A percentile compares a stretch with the other conserved stretches of the same genome.
phyloP scores from a whole-genome alignment of 1,140 invertebrate genomes.

The Caenorhabditis tropicalis region DNA sequence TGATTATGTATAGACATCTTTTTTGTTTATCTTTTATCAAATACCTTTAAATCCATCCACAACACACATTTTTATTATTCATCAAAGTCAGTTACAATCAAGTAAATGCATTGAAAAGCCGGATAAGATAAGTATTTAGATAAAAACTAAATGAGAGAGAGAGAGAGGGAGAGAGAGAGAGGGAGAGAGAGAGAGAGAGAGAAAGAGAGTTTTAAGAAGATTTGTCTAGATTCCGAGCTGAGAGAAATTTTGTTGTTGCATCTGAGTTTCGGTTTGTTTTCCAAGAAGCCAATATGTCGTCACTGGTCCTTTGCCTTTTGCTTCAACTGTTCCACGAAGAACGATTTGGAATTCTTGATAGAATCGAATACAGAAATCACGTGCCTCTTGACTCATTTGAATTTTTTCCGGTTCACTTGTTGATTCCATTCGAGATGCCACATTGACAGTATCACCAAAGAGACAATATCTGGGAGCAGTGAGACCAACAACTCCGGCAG shows the following conservation, averaged over 20 bases:
- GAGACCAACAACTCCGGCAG: constrained; percentile 56
- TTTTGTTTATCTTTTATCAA: too few species aligned
- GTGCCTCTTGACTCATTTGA: constrained; percentile 36
- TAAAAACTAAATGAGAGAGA: not conserved
- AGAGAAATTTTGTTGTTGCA: constrained; percentile 42
- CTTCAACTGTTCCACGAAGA: constrained; percentile 40
- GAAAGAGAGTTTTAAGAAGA: not conserved
- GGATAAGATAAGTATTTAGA: not conserved
- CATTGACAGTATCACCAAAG: constrained; percentile 88
- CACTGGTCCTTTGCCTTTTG: constrained; percentile 58
- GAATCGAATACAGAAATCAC: constrained; percentile 33
- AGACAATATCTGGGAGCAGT: constrained; percentile 72
- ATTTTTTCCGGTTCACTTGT: constrained; percentile 53
- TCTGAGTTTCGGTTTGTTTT: constrained; percentile 44
- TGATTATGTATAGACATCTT: too few species aligned
- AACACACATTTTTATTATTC: not conserved
- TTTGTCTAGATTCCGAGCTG: constrained; percentile 35
- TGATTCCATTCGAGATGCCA: constrained; percentile 55
- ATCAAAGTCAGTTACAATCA: not conserved
- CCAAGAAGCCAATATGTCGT: constrained; percentile 63
- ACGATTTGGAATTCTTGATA: constrained; percentile 45
- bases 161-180: not conserved
- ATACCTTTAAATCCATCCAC: not conserved
- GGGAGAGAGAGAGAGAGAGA: not conserved
- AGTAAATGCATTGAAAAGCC: constrained; percentile 34